Evolutionary conservation across 1,140 invertebrate genomes (phyloP).

Genomic region (Hylaeus volcanicus): DNA sequence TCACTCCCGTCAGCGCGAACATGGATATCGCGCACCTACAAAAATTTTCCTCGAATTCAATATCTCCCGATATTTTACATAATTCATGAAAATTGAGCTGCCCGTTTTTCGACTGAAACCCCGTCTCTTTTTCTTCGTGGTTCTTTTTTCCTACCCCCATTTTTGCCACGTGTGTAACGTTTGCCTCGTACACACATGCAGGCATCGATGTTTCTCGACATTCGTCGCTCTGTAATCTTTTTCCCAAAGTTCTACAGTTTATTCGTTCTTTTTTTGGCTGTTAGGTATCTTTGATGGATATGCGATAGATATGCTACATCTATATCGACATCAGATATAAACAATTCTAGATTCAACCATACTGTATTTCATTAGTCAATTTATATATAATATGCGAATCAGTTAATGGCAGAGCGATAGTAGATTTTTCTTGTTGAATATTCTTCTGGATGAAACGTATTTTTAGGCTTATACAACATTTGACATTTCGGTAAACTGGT

Average conservation of each 20-base stretch:
- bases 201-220: too few relatives aligned
- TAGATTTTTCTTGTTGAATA: too few relatives aligned
- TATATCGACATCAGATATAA: too few relatives aligned
- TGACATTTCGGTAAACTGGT: conserved; percentile 34
- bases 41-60: conserved; percentile 77
- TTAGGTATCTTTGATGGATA: too few relatives aligned
- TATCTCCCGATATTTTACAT: conserved; percentile 76
- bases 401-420: too few relatives aligned
- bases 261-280: too few relatives aligned
- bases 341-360: too few relatives aligned
- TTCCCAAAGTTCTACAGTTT: neutral
- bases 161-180: neutral
- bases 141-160: neutral
- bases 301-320: too few relatives aligned
- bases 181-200: neutral
- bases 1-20: conserved; percentile 43
- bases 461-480: neutral
- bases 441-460: neutral
- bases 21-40: conserved; percentile 55
- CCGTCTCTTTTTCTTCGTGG: too few relatives aligned
- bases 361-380: too few relatives aligned
- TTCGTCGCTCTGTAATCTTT: too few relatives aligned
- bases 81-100: conserved; percentile 79
- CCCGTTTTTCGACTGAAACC: conserved; percentile 65
- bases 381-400: too few relatives aligned